Base-by-base conservation (phyloP, 2,797 vertebrate species). In the Microtus californicus region DNA sequence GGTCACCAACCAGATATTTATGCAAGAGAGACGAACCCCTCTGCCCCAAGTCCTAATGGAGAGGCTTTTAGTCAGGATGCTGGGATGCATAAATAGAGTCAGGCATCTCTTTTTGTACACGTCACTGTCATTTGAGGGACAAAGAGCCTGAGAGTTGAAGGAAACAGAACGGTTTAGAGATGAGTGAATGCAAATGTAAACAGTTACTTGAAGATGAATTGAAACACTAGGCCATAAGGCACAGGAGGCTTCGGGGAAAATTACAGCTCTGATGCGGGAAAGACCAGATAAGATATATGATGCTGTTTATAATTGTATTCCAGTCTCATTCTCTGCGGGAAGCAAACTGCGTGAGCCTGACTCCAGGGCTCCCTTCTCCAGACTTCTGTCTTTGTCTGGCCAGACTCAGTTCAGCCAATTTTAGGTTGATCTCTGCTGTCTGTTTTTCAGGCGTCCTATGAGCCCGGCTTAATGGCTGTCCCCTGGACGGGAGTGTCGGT, bases 101-200 rank as follows among this genome's bases (percentile, higher is more conserved):
- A 14, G 73, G 31, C 13, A 0, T 73, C 54, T 45, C 29, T n/a
- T 45, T 9, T 15, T 15, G 27, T 43, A 40, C 19, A 54, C n/a
- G n/a, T 40, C 4, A 21, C 43, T 96, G 73, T 81, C 77, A 65
- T 65, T 31, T 21, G 37, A 78, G 74, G 81, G 87, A 94, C 87
- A 90, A 48, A 89, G 86, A 80, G 77, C 77, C 77, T 3, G 1
- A 31, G 80, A 78, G 8, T 23, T 45, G 34, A 71, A 87, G 71
- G 86, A 8, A 48, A 77, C 43, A 54, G 79, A 65, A 73, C 56
- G 37, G 23, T 43, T 88, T 56, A 11, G 76, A 89, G 27, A 71
- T 29, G 40, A 94, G 40, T n/a, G 31, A 79, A 88, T 27, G 94
- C 74, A 88, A 77, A 76, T 31, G 31, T 76, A 73, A 80, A 61